phyloP scores from a whole-genome alignment of 2,888 invertebrate genomes.

The Drosophila aldrichi region DNA sequence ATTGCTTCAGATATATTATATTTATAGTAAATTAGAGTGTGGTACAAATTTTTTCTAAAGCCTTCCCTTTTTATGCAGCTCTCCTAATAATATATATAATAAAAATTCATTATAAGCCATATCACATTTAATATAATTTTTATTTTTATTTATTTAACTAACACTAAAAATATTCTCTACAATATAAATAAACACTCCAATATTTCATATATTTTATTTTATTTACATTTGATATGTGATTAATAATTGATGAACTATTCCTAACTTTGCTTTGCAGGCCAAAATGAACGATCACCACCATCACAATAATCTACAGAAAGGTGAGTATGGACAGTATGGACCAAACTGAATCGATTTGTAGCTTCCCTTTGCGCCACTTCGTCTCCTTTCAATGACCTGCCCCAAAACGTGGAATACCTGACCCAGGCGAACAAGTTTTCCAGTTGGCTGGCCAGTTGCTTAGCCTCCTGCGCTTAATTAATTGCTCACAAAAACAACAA shows the following conservation, averaged over 20 bases:
- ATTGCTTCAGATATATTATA: too few relatives aligned
- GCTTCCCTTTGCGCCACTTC: background rate
- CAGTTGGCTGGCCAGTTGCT: conserved; percentile 33
- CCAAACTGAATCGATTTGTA: background rate
- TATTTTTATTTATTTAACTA: too few relatives aligned
- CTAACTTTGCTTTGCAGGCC: conserved; percentile 74
- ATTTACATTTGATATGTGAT: background rate
- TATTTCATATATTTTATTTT: background rate
- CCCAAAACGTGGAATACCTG: conserved; percentile 37
- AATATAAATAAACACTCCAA: too few relatives aligned
- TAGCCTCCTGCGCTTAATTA: conserved; percentile 60
- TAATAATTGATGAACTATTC: background rate
- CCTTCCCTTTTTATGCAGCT: too few relatives aligned
- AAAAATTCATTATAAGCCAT: too few relatives aligned
- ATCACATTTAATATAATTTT: too few relatives aligned
- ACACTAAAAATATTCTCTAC: too few relatives aligned
- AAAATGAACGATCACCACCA: conserved; percentile 86
- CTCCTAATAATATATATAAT: too few relatives aligned
- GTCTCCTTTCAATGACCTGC: conserved; percentile 28
- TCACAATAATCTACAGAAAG: conserved; percentile 85
- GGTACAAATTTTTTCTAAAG: too few relatives aligned
- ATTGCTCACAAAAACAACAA: conserved; percentile 73
- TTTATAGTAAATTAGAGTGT: too few relatives aligned
- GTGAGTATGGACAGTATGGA: conserved; percentile 67
- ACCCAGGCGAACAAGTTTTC: conserved; percentile 34